These are phyloP conservation scores for Ptychoptera contaminata DNA, from an alignment of 2,888 invertebrate species.

Conservation along the genomic window DNA sequence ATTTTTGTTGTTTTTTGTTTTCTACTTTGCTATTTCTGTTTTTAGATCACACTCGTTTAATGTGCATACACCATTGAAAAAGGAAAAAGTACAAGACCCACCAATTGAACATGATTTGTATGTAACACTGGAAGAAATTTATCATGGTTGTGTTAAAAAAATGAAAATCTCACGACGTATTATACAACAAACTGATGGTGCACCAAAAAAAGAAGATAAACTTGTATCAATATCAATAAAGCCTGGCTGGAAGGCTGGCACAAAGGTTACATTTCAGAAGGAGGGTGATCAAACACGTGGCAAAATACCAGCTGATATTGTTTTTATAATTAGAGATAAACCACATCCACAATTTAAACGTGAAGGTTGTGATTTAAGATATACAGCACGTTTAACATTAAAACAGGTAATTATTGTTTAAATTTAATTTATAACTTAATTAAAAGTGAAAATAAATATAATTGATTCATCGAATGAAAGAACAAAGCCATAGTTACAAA, in stretches of 20 bases:
- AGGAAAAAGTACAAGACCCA: conserved; percentile 74
- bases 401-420: conserved; percentile 54
- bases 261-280: conserved; percentile 93
- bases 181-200: conserved; percentile 69
- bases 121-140: conserved; percentile 86
- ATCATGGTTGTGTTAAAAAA: conserved; percentile 91
- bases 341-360: conserved; percentile 81
- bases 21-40: conserved; percentile 37
- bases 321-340: conserved; percentile 92
- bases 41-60: conserved; percentile 82
- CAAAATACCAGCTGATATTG: conserved; percentile 92
- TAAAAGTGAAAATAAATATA: too few relatives aligned
- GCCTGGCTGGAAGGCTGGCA: conserved; percentile 97
- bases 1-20: not conserved
- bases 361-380: conserved; percentile 87
- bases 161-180: conserved; percentile 97
- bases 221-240: conserved; percentile 89
- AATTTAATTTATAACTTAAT: too few relatives aligned
- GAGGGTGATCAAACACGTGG: conserved; percentile 91
- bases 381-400: conserved; percentile 72
- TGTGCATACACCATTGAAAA: conserved; percentile 59
- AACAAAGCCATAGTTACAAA: too few relatives aligned
- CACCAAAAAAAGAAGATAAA: conserved; percentile 82
- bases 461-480: too few relatives aligned
- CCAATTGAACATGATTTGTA: conserved; percentile 87